Conservation (phyloP, 2,888 invertebrate species). For the Adelognathus sp. region DNA sequence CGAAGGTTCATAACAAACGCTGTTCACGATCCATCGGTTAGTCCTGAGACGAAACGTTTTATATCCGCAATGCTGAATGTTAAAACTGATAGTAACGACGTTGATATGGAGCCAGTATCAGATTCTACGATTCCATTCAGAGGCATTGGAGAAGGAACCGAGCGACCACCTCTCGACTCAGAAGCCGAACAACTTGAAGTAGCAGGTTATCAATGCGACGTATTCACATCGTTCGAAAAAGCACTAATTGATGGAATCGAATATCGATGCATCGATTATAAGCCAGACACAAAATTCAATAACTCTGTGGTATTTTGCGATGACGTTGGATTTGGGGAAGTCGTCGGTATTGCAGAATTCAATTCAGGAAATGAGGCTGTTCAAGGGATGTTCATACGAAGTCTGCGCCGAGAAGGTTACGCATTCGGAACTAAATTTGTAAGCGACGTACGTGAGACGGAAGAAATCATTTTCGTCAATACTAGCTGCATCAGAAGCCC, state of each 20-base stretch:
- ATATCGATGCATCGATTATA: neutral
- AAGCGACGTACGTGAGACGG: neutral
- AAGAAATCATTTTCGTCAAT: neutral
- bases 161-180: neutral
- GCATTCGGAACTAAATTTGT: neutral
- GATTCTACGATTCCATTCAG: neutral
- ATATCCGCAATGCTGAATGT: neutral
- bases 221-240: neutral
- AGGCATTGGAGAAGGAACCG: neutral
- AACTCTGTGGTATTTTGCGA: neutral
- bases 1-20: neutral
- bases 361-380: neutral
- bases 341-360: neutral
- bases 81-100: neutral
- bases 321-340: constrained; percentile 9
- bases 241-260: neutral
- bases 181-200: neutral
- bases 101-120: too few species aligned
- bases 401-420: neutral
- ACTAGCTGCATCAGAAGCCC: neutral
- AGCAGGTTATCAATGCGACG: neutral
- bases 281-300: neutral
- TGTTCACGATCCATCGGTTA: neutral
- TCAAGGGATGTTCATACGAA: neutral
- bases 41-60: neutral